Conservation (phyloP, 2,797 vertebrate genomes). For the Catharus ustulatus region DNA sequence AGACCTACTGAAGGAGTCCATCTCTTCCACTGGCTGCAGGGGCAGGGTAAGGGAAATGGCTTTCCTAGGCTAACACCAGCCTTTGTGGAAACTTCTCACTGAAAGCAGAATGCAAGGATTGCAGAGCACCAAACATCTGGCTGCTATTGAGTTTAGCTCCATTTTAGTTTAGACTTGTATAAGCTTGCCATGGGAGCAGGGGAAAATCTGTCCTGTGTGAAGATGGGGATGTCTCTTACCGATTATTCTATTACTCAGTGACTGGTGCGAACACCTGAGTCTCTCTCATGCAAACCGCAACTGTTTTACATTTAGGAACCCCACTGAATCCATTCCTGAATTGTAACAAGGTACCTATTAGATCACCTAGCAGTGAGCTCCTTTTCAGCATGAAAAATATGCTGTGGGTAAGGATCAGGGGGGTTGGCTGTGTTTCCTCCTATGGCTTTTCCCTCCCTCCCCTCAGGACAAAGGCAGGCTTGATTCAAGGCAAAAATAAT, state of each 20-base stretch:
- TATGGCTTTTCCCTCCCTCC: background rate
- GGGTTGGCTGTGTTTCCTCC: background rate
- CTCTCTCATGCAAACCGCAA: background rate
- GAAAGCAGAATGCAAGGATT: background rate
- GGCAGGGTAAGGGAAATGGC: background rate
- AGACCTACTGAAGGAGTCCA: background rate
- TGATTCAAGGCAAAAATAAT: background rate
- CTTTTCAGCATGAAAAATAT: background rate
- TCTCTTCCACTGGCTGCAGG: background rate
- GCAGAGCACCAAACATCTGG: background rate
- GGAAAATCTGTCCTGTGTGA: background rate
- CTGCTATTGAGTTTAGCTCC: background rate
- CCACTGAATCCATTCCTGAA: background rate
- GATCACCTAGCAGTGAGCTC: background rate
- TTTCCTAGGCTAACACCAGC: background rate
- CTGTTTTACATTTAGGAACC: background rate
- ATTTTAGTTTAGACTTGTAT: background rate
- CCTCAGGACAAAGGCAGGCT: background rate
- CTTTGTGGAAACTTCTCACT: background rate
- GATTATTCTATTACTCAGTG: background rate
- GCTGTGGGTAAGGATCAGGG: rapidly evolving
- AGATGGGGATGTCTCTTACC: background rate
- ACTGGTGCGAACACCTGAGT: background rate
- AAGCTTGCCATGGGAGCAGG: rapidly evolving
- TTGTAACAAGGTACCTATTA: background rate